Evolutionary conservation across 2,888 invertebrate genomes (phyloP).

Genomic region (Cinara cedri): DNA sequence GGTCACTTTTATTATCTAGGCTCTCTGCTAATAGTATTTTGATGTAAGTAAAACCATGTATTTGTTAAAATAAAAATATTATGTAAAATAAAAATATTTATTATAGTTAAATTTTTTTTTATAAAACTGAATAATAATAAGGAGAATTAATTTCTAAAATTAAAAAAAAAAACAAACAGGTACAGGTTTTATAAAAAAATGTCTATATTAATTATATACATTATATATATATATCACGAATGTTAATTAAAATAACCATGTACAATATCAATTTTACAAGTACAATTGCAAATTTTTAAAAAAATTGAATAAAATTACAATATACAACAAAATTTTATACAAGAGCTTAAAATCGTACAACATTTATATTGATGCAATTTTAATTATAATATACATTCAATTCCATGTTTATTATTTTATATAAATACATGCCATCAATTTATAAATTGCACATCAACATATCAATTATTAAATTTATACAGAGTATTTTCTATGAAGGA

Average conservation of each 20-base stretch:
- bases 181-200: slow-evolving; percentile 38
- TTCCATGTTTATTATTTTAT: slow-evolving; percentile 25
- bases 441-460: slow-evolving; percentile 49
- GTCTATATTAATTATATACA: slow-evolving; percentile 54
- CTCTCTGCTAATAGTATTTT: too few relatives aligned
- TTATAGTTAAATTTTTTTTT: too few relatives aligned
- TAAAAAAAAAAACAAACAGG: not conserved
- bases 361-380: slow-evolving; percentile 49
- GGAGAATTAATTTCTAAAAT: too few relatives aligned
- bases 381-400: slow-evolving; percentile 36
- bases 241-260: slow-evolving; percentile 55
- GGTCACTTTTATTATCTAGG: too few relatives aligned
- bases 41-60: too few relatives aligned
- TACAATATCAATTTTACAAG: slow-evolving; percentile 46
- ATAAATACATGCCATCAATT: slow-evolving; percentile 20
- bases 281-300: slow-evolving; percentile 49
- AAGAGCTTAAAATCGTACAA: slow-evolving; percentile 48
- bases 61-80: not conserved
- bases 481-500: slow-evolving; percentile 56
- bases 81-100: not conserved
- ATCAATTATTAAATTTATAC: slow-evolving; percentile 50
- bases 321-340: slow-evolving; percentile 52
- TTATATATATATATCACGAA: slow-evolving; percentile 50
- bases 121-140: too few relatives aligned
- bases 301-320: slow-evolving; percentile 49